These are phyloP conservation scores for Trichonephila clavipes DNA, from an alignment of 1,140 invertebrate genomes.

Conservation along the genomic window DNA sequence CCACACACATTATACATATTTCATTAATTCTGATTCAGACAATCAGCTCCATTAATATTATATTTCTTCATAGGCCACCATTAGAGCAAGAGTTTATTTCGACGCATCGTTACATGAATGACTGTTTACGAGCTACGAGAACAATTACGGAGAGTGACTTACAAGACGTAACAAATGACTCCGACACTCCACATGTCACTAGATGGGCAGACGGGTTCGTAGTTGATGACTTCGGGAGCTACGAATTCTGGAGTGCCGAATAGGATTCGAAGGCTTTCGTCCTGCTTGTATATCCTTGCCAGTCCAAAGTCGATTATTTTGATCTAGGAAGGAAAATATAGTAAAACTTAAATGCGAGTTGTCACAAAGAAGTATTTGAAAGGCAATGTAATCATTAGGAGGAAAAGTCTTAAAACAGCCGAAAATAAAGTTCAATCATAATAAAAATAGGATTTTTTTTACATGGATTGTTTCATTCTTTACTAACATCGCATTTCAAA, in stretches of 20 bases:
- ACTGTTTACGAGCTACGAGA: neutral
- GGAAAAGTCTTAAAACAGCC: too few species aligned
- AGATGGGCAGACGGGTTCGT: conserved; percentile 90
- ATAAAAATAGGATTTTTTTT: too few species aligned
- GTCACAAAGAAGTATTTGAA: neutral
- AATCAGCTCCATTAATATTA: too few species aligned
- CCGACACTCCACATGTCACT: conserved; percentile 97
- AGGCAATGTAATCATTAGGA: too few species aligned
- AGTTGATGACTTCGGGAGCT: conserved; percentile 95
- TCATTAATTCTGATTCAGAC: too few species aligned
- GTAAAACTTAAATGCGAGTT: neutral
- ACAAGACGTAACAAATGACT: conserved; percentile 96
- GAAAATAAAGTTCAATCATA: too few species aligned
- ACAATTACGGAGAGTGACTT: conserved; percentile 81
- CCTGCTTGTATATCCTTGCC: conserved; percentile 88
- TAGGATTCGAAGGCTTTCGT: conserved; percentile 87
- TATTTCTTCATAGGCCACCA: too few species aligned
- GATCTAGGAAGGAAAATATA: conserved; percentile 82
- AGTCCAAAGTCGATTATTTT: conserved; percentile 96
- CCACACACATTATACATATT: too few species aligned
- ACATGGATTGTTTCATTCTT: too few species aligned
- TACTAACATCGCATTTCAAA: too few species aligned
- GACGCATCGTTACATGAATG: neutral
- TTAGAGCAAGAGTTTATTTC: neutral
- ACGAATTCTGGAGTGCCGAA: conserved; percentile 97